A percentile compares a stretch with the other conserved stretches of the same genome.
phyloP scores from a whole-genome alignment of 2,797 vertebrate species.

The Oophaga sylvatica region DNA sequence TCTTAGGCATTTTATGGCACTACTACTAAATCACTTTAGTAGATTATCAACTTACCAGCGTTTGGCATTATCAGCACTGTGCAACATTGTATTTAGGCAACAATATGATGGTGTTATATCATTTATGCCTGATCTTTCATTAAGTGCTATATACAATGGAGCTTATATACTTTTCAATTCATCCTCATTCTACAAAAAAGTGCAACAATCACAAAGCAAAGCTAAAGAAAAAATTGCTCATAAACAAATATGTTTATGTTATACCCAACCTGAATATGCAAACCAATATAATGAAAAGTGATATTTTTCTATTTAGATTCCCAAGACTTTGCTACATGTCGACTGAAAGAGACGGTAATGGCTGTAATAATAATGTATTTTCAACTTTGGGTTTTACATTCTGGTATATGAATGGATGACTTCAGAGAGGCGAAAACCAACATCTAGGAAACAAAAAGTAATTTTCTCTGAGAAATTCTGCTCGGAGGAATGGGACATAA shows the following conservation, averaged over 20 bases:
- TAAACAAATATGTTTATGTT: conserved; percentile 25
- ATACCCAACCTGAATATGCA: conserved; percentile 32
- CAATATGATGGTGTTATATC: no score
- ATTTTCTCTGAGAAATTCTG: conserved; percentile 54
- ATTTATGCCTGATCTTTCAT: no score
- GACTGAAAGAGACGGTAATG: conserved; percentile 26
- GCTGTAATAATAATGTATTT: conserved; percentile 50
- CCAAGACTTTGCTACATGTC: conserved; percentile 10
- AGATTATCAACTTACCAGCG: no score
- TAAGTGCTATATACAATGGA: no score
- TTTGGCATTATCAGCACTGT: no score
- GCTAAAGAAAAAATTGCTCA: neutral
- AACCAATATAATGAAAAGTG: conserved; percentile 29
- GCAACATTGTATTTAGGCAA: no score
- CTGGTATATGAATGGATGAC: conserved; percentile 28
- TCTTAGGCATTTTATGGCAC: no score
- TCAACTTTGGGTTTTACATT: conserved; percentile 37
- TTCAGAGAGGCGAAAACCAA: conserved; percentile 17
- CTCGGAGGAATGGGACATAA: conserved; percentile 51
- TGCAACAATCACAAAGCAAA: conserved; percentile 3
- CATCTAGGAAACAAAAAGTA: conserved; percentile 48
- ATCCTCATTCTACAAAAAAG: neutral
- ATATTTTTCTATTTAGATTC: conserved; percentile 36
- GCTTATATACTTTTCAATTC: no score
- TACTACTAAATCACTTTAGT: no score